Base-by-base conservation (phyloP, 2,888 invertebrate species). In the Seira ritae region DNA sequence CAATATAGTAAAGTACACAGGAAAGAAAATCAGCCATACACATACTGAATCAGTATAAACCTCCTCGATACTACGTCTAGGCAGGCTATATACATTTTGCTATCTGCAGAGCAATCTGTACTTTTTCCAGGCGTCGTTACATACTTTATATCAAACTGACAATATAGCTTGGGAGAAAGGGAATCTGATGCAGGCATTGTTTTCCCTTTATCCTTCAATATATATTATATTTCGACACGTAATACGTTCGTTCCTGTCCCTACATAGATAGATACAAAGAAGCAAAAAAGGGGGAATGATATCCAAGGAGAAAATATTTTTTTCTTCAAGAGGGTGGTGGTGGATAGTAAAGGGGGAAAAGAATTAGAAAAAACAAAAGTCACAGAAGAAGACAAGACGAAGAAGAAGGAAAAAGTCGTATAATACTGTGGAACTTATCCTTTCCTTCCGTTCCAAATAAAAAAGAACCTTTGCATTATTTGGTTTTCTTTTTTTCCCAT, bases 401-500 rank as follows among this genome's bases (percentile, higher is more conserved):
- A 37, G n/a, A n/a, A n/a, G 17, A 68, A 62, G 65, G 31, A 79
- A 42, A 31, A 31, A 31, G 2, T 19, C 42, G 42, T 42, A 42
- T 42, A 65, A 66, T 81, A 69, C 75, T 75, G 76, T 71, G 71
- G 67, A 81, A 81, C 76, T 81, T 81, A 81, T 81, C 76, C 81
- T 68, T 81, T 76, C 81, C 81, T 81, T 81, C 81, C 81, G 81
- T 81, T 76, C 81, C 81, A 81, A 75, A 81, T 75, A 75, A 50
- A 50, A 50, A 3, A 50, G 31, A 50, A 81, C 70, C 70, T 66
- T 81, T 71, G 50, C 71, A 81, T 81, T 81, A 80, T 80, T 80
- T 80, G 65, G 80, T 80, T 71, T 81, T 76, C 70, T 66, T 37
- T 42, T 42, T 50, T 72, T 72, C 76, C 76, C 55, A 76, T 81